Evolutionary conservation across 2,113 vertebrate species (phyloP).

Genomic region (Nanorana parkeri): DNA sequence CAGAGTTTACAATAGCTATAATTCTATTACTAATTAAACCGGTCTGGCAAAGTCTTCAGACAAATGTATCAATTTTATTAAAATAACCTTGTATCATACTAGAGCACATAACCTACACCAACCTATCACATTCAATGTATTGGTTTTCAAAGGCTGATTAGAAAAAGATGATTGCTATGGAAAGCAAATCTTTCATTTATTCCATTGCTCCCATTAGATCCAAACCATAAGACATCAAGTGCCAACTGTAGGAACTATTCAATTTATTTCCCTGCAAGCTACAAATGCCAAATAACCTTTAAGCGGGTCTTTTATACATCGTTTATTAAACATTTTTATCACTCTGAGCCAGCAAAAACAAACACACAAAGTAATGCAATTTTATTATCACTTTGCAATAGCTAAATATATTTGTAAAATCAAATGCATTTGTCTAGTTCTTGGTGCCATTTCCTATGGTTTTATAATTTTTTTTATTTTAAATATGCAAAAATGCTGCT

Average conservation of each 20-base stretch:
- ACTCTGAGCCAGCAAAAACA: neutral
- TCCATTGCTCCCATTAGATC: too few relatives aligned
- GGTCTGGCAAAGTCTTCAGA: neutral
- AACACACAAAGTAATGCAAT: neutral
- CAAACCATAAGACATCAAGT: constrained; percentile 16
- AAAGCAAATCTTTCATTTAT: too few relatives aligned
- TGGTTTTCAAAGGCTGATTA: too few relatives aligned
- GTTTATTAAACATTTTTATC: neutral
- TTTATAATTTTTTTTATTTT: neutral
- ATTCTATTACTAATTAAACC: neutral
- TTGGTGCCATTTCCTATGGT: neutral
- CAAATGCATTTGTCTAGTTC: neutral
- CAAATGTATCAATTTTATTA: too few relatives aligned
- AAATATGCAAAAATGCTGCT: neutral
- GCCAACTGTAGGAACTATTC: neutral
- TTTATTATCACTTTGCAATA: neutral
- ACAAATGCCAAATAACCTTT: neutral
- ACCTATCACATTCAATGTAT: too few relatives aligned
- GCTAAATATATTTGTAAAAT: neutral
- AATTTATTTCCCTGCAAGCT: neutral
- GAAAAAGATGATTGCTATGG: too few relatives aligned
- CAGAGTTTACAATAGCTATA: neutral
- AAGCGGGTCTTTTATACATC: neutral
- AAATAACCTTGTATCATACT: too few relatives aligned
- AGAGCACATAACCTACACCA: too few relatives aligned